phyloP scores from a whole-genome alignment of 2,888 invertebrate genomes.

The Megamerina dolium region DNA sequence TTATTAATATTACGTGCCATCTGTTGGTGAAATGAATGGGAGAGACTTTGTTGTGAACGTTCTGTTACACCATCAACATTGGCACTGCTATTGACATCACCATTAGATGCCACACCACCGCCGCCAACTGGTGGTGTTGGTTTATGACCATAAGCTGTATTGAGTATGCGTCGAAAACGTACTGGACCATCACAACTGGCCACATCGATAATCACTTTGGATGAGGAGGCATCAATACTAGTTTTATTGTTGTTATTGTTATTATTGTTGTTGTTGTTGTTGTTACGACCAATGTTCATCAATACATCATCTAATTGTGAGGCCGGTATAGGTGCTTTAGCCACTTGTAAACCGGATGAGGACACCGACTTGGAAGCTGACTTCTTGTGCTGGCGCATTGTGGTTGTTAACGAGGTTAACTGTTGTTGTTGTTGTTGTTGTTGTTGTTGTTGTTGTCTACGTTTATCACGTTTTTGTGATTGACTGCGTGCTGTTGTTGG shows the following conservation, averaged over 20 bases:
- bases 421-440: neutral
- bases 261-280: too few species aligned
- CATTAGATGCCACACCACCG: slow-evolving; percentile 1
- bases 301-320: slow-evolving; percentile 21
- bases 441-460: too few species aligned
- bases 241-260: too few species aligned
- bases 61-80: too few species aligned
- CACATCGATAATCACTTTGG: slow-evolving; percentile 70
- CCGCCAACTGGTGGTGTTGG: slow-evolving; percentile 33
- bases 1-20: slow-evolving; percentile 48
- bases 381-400: slow-evolving; percentile 6
- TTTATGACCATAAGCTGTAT: slow-evolving; percentile 65
- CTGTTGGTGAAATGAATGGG: slow-evolving; percentile 48
- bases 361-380: slow-evolving; percentile 2
- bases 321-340: slow-evolving; percentile 28
- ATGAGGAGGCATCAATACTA: slow-evolving; percentile 19
- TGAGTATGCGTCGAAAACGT: slow-evolving; percentile 75
- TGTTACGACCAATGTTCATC: too few species aligned
- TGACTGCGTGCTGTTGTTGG: slow-evolving; percentile 13
- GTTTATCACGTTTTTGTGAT: too few species aligned
- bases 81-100: neutral
- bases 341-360: slow-evolving; percentile 23
- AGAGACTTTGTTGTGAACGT: slow-evolving; percentile 46
- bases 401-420: slow-evolving; percentile 7
- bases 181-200: slow-evolving; percentile 90